These are phyloP conservation scores for Petrophora chlorosata DNA, from an alignment of 2,888 invertebrate species.

Conservation along the genomic window DNA sequence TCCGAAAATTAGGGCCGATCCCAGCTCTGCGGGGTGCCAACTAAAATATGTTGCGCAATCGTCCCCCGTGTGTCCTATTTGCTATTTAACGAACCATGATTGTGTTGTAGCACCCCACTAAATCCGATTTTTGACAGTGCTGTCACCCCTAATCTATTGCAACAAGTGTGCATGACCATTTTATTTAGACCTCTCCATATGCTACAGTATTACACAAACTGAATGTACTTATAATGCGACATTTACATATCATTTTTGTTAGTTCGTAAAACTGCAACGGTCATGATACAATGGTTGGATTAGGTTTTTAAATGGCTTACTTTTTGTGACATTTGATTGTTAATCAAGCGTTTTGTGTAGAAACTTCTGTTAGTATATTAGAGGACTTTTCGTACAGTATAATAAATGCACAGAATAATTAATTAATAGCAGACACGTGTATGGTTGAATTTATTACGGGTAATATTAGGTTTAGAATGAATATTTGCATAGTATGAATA, in stretches of 20 bases:
- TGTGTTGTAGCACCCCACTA: slow-evolving; percentile 67
- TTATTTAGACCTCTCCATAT: no score
- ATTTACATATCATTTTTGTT: no score
- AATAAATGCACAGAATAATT: neutral
- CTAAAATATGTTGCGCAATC: slow-evolving; percentile 58
- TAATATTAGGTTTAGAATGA: neutral
- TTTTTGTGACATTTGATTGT: slow-evolving; percentile 32
- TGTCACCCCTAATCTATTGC: slow-evolving; percentile 60
- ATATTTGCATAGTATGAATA: slow-evolving; percentile 2
- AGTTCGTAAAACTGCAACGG: no score
- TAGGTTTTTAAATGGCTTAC: slow-evolving; percentile 6
- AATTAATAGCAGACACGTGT: slow-evolving; percentile 12
- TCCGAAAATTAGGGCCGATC: slow-evolving; percentile 45
- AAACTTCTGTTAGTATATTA: slow-evolving; percentile 1
- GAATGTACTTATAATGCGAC: no score
- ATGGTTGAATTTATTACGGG: neutral
- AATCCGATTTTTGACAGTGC: slow-evolving; percentile 67
- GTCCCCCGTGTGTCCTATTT: slow-evolving; percentile 56
- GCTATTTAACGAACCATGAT: slow-evolving; percentile 77
- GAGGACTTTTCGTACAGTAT: slow-evolving; percentile 8
- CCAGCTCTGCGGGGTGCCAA: slow-evolving; percentile 51
- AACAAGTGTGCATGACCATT: no score
- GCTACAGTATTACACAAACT: no score
- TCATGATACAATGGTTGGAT: no score
- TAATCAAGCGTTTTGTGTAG: slow-evolving; percentile 28